Base-by-base conservation (phyloP, 2,797 vertebrate genomes). In the Staurois parvus region DNA sequence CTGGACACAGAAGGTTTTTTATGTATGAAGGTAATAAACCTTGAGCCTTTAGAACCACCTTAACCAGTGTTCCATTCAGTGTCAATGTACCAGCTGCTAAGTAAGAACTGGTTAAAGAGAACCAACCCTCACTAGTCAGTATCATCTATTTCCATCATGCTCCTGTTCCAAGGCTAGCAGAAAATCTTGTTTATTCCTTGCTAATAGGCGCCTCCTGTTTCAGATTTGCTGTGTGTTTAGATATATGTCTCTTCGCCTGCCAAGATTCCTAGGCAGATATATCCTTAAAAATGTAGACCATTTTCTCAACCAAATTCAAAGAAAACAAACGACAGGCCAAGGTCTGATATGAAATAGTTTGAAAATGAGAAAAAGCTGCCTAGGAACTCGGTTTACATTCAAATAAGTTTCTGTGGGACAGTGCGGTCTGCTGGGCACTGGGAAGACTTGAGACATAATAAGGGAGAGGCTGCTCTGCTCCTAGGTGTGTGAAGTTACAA, bases 331-430 rank as follows among this genome's bases (percentile, higher is more conserved):
- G 89, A 87, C 89, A 92, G 92, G 94, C 94, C 92, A 91, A 93
- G 91, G 91, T 91, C 77, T n/a, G 91, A 92, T 93, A 94, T 89
- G 90, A 95, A 94, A 94, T 93, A 93, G 93, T 92, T 95, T 93
- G 93, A 91, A 95, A 95, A 95, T 94, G 93, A 95, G 93, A 95
- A 94, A 94, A 95, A 92, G 93, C 94, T 95, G 94, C 93, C 93
- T 94, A 87, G 87, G 88, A 93, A 92, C 91, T 92, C 90, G 89
- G 91, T 93, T 88, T 86, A 90, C 90, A 91, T 91, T 93, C 88
- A 93, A 92, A 90, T 88, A 88, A 81, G 90, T 86, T 91, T 92
- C 90, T 34, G 40, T 81, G 86, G 87, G 89, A 62, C 87, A 82
- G 77, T 75, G 88, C 11, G 28, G 87, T 87, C 85, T 79, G 68